Conservation (phyloP, 1,140 invertebrate species). For the Nylanderia fulva region DNA sequence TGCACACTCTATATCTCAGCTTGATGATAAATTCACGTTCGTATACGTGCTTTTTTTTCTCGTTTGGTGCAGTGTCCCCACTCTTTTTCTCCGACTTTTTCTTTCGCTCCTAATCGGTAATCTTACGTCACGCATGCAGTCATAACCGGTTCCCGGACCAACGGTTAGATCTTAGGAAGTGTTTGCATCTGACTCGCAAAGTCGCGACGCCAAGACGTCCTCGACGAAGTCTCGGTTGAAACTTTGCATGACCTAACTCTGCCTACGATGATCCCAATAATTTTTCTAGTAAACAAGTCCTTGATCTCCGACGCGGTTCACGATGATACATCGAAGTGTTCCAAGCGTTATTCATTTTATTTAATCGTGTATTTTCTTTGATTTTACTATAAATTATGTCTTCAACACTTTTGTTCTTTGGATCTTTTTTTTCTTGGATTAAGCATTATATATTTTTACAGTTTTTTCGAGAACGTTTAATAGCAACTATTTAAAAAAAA, state of each 20-base stretch:
- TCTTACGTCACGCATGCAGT: constrained; percentile 82
- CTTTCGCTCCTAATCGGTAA: constrained; percentile 75
- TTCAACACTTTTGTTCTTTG: not conserved
- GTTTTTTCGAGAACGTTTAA: not conserved
- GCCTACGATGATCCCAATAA: constrained; percentile 5
- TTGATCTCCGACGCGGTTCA: not conserved
- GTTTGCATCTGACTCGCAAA: constrained; percentile 75
- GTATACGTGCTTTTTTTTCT: constrained; percentile 64
- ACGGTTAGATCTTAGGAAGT: constrained; percentile 70
- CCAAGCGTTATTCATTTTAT: not conserved
- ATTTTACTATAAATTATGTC: not conserved
- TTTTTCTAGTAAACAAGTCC: constrained; percentile 39
- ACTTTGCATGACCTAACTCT: constrained; percentile 28
- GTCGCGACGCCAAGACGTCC: constrained; percentile 34
- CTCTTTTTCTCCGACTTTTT: constrained; percentile 48
- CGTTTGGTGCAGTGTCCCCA: constrained; percentile 33
- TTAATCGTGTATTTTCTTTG: not conserved
- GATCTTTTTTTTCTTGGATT: not conserved
- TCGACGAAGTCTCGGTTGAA: not conserved
- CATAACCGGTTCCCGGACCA: constrained; percentile 78
- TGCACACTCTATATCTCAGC: constrained; percentile 8
- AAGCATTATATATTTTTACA: not conserved
- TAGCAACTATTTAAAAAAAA: not conserved
- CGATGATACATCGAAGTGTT: not conserved
- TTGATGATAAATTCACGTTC: constrained; percentile 72